Evolutionary conservation across 2,888 invertebrate genomes (phyloP).

Genomic region (Steromphala cineraria): DNA sequence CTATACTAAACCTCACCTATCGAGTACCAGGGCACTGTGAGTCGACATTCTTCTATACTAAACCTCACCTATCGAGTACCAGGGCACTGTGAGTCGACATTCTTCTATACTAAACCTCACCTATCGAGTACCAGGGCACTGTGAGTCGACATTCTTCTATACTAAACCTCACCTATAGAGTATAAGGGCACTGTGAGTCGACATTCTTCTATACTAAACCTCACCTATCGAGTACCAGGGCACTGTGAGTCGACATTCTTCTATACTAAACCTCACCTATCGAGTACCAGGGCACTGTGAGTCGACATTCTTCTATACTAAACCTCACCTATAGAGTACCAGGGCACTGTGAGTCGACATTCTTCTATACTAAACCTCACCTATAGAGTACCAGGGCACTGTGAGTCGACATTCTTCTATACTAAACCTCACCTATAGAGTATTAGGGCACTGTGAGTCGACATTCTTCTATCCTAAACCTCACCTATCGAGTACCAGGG

Average conservation of each 20-base stretch:
- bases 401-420: conserved; percentile 12
- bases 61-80: neutral
- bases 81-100: conserved; percentile 2
- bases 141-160: conserved; percentile 12
- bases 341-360: conserved; percentile 2
- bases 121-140: neutral
- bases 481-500: neutral
- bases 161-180: neutral
- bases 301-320: conserved; percentile 7
- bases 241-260: conserved; percentile 12
- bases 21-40: neutral
- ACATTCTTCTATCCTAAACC: conserved; percentile 11
- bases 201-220: conserved; percentile 13
- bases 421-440: neutral
- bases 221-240: neutral
- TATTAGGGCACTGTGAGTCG: conserved; percentile 2
- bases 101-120: neutral
- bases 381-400: neutral
- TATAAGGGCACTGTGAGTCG: conserved; percentile 1
- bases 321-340: neutral
- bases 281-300: neutral
- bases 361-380: neutral
- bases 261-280: neutral
- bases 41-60: conserved; percentile 7
- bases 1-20: neutral